phyloP scores from a whole-genome alignment of 1,140 invertebrate species.

The Achroia grisella region DNA sequence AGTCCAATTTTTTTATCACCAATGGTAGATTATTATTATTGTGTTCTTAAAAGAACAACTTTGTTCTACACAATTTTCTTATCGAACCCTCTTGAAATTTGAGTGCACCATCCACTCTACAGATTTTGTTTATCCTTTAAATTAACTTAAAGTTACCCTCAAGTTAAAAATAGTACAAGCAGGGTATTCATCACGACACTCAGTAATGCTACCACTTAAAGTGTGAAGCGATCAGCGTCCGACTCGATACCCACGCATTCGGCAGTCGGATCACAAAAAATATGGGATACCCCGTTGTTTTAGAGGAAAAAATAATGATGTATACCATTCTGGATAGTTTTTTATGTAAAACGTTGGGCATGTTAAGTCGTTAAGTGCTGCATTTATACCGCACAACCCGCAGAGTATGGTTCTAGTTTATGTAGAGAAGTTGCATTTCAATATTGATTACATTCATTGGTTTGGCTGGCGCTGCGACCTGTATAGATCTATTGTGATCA shows the following conservation, averaged over 20 bases:
- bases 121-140: background rate
- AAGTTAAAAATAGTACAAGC: constrained; percentile 42
- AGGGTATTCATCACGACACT: constrained; percentile 52
- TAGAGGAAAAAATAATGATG: constrained; percentile 68
- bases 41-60: background rate
- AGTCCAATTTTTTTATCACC: too few relatives aligned
- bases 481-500: too few relatives aligned
- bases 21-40: background rate
- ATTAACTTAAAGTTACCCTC: background rate
- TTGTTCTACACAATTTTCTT: background rate
- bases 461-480: too few relatives aligned
- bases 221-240: constrained; percentile 60
- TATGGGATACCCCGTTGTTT: constrained; percentile 66
- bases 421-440: too few relatives aligned
- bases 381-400: constrained; percentile 45
- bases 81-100: too few relatives aligned
- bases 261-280: constrained; percentile 52
- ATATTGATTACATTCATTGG: too few relatives aligned
- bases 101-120: too few relatives aligned
- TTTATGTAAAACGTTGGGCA: constrained; percentile 61
- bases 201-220: constrained; percentile 47
- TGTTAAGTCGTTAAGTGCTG: constrained; percentile 56
- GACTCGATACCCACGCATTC: constrained; percentile 41
- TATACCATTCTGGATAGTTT: constrained; percentile 57
- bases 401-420: constrained; percentile 9